Evolutionary conservation across 1,140 invertebrate species (phyloP).

Genomic region (Aradophagus sp.): DNA sequence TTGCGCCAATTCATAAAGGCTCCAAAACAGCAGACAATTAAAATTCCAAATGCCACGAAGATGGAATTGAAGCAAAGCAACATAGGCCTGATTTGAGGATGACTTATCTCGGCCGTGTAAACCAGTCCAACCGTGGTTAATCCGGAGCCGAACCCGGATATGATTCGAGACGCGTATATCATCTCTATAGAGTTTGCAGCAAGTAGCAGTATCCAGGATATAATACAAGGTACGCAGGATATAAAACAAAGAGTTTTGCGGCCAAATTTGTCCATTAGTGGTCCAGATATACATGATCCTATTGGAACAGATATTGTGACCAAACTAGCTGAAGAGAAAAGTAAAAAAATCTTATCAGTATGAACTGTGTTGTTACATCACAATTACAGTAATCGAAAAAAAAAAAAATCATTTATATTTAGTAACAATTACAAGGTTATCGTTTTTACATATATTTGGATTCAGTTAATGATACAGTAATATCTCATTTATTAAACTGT

Average conservation of each 20-base stretch:
- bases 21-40: constrained; percentile 74
- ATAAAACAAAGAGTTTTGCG: constrained; percentile 77
- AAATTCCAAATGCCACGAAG: constrained; percentile 76
- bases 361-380: no score
- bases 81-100: constrained; percentile 75
- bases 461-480: background rate
- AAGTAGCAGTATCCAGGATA: constrained; percentile 78
- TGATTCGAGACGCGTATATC: constrained; percentile 74
- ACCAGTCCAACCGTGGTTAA: constrained; percentile 75
- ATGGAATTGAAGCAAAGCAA: constrained; percentile 76
- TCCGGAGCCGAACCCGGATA: constrained; percentile 75
- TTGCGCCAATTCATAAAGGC: constrained; percentile 72
- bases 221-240: constrained; percentile 75
- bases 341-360: constrained; percentile 7
- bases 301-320: constrained; percentile 76
- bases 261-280: constrained; percentile 80
- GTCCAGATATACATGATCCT: constrained; percentile 75
- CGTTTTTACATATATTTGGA: no score
- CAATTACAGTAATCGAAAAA: background rate
- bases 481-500: no score
- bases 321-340: constrained; percentile 74
- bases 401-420: background rate
- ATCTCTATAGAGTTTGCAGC: constrained; percentile 64
- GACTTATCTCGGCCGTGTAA: constrained; percentile 77
- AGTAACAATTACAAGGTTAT: background rate